Percentiles rank a stretch among this genome's conserved stretches.
Conservation (phyloP, 2,888 invertebrate genomes). For the Neoscelio sp. region DNA sequence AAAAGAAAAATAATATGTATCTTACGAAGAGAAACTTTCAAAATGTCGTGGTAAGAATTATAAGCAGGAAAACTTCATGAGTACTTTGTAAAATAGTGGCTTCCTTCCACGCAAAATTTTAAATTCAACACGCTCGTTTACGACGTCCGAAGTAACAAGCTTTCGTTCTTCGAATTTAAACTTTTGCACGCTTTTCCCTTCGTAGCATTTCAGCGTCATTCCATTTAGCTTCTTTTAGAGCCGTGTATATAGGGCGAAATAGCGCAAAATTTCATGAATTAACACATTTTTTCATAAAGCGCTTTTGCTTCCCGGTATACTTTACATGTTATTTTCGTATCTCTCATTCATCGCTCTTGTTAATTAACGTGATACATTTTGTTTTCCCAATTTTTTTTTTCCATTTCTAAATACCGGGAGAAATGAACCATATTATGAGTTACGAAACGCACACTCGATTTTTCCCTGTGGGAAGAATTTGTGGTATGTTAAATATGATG, state of each 20-base stretch:
- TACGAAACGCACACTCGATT: too few relatives aligned
- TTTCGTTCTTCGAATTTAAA: conserved; percentile 68
- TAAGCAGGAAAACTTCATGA: conserved; percentile 67
- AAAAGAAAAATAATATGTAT: conserved; percentile 66
- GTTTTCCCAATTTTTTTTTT: not conserved
- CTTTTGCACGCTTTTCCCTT: conserved; percentile 64
- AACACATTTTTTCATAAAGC: conserved; percentile 56
- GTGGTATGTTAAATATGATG: too few relatives aligned
- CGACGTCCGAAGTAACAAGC: conserved; percentile 68
- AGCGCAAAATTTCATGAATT: conserved; percentile 64
- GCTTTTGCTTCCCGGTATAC: conserved; percentile 17
- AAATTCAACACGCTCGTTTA: conserved; percentile 68
- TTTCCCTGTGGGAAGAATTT: too few relatives aligned
- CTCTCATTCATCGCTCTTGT: conserved; percentile 36
- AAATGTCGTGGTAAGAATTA: conserved; percentile 67
- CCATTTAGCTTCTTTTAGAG: conserved; percentile 59
- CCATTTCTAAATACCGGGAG: too few relatives aligned
- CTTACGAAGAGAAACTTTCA: conserved; percentile 65
- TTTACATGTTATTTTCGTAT: conserved; percentile 40
- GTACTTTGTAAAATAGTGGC: conserved; percentile 68
- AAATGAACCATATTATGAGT: too few relatives aligned
- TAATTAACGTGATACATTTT: conserved; percentile 48
- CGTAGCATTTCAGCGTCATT: conserved; percentile 62
- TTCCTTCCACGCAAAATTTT: conserved; percentile 69
- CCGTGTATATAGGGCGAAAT: conserved; percentile 42